Percentiles rank a stretch among this genome's conserved stretches.
Conservation (phyloP, 2,888 invertebrate genomes). For the Clistopyga incitator region DNA sequence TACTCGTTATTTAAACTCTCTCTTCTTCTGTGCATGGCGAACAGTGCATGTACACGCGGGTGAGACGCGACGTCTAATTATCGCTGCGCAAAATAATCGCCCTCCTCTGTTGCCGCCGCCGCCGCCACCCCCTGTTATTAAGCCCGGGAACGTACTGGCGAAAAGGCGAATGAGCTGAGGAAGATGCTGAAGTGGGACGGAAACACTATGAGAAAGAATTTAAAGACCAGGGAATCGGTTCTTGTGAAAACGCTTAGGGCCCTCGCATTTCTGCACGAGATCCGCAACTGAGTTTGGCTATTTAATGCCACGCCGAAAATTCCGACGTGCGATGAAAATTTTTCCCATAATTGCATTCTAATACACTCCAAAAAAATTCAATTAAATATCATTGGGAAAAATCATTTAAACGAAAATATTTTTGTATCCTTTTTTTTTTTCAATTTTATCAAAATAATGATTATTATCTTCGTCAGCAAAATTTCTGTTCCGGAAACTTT, state of each 20-base stretch:
- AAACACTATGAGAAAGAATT: constrained; percentile 48
- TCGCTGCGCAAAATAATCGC: constrained; percentile 79
- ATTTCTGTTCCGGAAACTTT: neutral
- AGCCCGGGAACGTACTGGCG: constrained; percentile 66
- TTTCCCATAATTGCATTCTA: too few relatives aligned
- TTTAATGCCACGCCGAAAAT: constrained; percentile 50
- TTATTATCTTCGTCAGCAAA: neutral
- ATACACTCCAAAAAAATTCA: too few relatives aligned
- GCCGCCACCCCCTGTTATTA: constrained; percentile 76
- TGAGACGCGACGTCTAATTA: constrained; percentile 79
- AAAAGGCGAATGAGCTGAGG: constrained; percentile 64
- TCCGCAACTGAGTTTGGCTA: constrained; percentile 67
- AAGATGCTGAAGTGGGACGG: constrained; percentile 26
- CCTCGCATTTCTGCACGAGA: constrained; percentile 82
- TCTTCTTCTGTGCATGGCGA: constrained; percentile 16
- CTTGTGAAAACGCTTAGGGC: constrained; percentile 82
- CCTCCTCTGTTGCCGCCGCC: constrained; percentile 56
- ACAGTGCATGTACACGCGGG: constrained; percentile 69
- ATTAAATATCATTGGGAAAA: too few relatives aligned
- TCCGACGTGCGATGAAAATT: neutral
- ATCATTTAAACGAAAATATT: too few relatives aligned
- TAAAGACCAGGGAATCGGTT: constrained; percentile 76
- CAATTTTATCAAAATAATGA: too few relatives aligned
- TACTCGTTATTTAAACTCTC: constrained; percentile 82
- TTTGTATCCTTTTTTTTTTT: too few relatives aligned